Base-by-base conservation (phyloP, 2,888 invertebrate species). In the Julus scandinavius region DNA sequence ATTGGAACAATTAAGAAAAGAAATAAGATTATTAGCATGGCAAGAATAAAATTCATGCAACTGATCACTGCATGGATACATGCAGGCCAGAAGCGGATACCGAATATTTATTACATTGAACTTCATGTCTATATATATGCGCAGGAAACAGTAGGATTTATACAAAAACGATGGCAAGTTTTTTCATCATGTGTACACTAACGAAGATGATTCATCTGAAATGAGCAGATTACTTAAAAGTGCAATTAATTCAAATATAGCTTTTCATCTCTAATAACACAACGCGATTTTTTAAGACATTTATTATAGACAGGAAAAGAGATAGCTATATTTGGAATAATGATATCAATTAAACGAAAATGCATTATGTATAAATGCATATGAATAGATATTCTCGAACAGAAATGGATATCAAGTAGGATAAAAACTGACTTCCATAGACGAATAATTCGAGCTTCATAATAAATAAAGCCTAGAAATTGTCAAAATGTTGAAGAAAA, bases 61-160 rank as follows among this genome's bases (percentile, higher is more conserved):
- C 63, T 63, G n/a, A 63, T 63, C n/a, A 63, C 63, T 63, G 63
- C 63, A 63, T 20, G 20, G 63, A 20, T 7, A 63, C 63, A 63
- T 17, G 63, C 20, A 63, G 63, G 63, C 63, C 63, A 63, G 63
- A 63, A 63, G 20, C 63, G 20, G 20, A 63, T 63, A 63, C 20
- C 63, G n/a, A 7, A 63, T 63, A 63, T 63, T 63, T n/a, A 63
- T 63, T 20, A 63, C 63, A 63, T 63, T 58, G 13, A 63, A 63
- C 7, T 20, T 20, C 20, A 63, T 63, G 6, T 63, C 4, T 63
- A 20, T 29, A 29, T 20, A 63, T 20, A 20, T 6, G 63, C 63
- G 20, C 20, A 20, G 63, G 63, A 63, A 50, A 63, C 20, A 20
- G 63, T 63, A 63, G 63, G 63, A 5, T 20, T 63, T 50, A 50